Conservation (phyloP, 2,888 invertebrate species). For the Dryococelus australis region DNA sequence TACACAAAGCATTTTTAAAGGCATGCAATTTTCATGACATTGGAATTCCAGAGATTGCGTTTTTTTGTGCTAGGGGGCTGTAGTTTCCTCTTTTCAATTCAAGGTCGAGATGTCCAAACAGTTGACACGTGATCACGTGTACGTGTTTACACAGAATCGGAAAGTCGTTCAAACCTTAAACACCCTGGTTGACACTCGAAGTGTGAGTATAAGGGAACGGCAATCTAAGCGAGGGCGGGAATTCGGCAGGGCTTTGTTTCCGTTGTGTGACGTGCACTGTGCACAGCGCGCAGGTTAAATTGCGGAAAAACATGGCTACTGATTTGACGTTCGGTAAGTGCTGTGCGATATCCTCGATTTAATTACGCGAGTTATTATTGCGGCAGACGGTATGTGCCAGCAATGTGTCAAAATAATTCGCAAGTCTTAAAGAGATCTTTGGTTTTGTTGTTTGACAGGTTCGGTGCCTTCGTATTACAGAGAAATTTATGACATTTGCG, state of each 20-base stretch:
- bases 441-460: slow-evolving; percentile 53
- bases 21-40: too few species aligned
- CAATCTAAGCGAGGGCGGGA: slow-evolving; percentile 32
- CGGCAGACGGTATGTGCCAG: background rate
- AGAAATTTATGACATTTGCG: slow-evolving; percentile 64
- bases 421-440: background rate
- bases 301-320: slow-evolving; percentile 54
- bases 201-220: too few species aligned
- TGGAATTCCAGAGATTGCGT: too few species aligned
- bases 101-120: background rate
- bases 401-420: background rate
- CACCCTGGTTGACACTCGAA: too few species aligned
- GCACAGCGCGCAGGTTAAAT: too few species aligned
- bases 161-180: background rate
- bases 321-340: slow-evolving; percentile 59
- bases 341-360: background rate
- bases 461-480: slow-evolving; percentile 64
- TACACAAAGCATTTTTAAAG: too few species aligned
- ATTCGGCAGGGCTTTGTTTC: background rate
- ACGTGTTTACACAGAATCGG: background rate
- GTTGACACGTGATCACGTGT: background rate
- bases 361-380: background rate
- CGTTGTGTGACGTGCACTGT: background rate
- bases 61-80: too few species aligned
- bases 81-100: background rate